Evolutionary conservation across 2,888 invertebrate species (phyloP).

Genomic region (Himalopsyche anomala): DNA sequence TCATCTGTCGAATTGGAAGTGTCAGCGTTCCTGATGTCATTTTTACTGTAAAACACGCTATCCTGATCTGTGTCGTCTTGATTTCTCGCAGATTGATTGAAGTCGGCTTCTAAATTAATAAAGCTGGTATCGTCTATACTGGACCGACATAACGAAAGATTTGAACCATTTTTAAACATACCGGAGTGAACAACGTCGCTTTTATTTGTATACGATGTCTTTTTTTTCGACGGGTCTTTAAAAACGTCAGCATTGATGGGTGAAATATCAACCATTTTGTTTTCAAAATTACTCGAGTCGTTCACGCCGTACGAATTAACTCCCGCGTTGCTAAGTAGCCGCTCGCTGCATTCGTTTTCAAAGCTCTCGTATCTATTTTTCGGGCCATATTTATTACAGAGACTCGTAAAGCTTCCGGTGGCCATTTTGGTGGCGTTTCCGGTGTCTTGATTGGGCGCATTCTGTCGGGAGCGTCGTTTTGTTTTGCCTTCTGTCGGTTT

Average conservation of each 20-base stretch:
- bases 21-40: neutral
- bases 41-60: neutral
- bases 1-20: conserved; percentile 37
- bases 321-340: conserved; percentile 65
- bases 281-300: conserved; percentile 70
- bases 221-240: conserved; percentile 62
- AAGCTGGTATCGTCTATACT: conserved; percentile 53
- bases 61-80: neutral
- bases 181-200: conserved; percentile 41
- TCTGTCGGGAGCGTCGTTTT: conserved; percentile 67
- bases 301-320: conserved; percentile 73
- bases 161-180: conserved; percentile 53
- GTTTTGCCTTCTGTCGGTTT: conserved; percentile 68
- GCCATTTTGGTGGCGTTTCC: conserved; percentile 70
- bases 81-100: neutral
- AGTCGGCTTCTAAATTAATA: conserved; percentile 39
- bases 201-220: conserved; percentile 31
- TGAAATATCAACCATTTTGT: conserved; percentile 74
- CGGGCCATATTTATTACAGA: conserved; percentile 72
- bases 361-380: conserved; percentile 72
- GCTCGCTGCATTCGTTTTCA: conserved; percentile 75
- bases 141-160: conserved; percentile 54
- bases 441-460: conserved; percentile 70
- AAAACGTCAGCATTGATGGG: conserved; percentile 73
- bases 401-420: conserved; percentile 70